phyloP scores from a whole-genome alignment of 2,888 invertebrate genomes.

The Tetranychus truncatus region DNA sequence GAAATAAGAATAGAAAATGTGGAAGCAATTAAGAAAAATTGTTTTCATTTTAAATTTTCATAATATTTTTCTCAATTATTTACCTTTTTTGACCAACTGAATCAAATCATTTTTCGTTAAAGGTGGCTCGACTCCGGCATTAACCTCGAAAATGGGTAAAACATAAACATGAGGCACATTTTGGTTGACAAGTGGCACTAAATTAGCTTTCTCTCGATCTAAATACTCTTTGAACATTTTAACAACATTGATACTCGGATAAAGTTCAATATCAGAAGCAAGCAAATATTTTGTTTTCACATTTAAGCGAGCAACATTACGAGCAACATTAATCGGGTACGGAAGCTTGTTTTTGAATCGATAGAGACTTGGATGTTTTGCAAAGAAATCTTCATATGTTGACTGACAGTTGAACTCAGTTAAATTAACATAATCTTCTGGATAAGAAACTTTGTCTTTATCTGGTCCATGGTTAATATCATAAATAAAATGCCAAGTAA shows the following conservation, averaged over 20 bases:
- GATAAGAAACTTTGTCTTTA: slow-evolving; percentile 10
- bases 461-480: slow-evolving; percentile 48
- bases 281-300: slow-evolving; percentile 26
- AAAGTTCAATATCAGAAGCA: slow-evolving; percentile 28
- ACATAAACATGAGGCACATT: slow-evolving; percentile 55
- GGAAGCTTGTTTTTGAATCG: slow-evolving; percentile 39
- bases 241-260: slow-evolving; percentile 27
- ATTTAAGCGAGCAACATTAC: slow-evolving; percentile 27
- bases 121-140: slow-evolving; percentile 28
- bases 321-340: slow-evolving; percentile 28
- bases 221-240: slow-evolving; percentile 23
- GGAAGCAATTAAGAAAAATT: neutral
- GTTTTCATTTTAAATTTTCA: neutral
- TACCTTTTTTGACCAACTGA: slow-evolving; percentile 50
- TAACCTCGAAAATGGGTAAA: slow-evolving; percentile 68
- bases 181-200: slow-evolving; percentile 16
- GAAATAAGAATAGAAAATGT: neutral
- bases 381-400: slow-evolving; percentile 12
- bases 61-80: neutral
- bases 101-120: slow-evolving; percentile 48
- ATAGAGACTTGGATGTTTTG: slow-evolving; percentile 17
- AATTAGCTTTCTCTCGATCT: slow-evolving; percentile 4
- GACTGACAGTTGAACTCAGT: slow-evolving; percentile 13
- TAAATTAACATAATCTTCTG: slow-evolving; percentile 15
- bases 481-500: slow-evolving; percentile 76